A percentile compares a stretch with the other conserved stretches of the same genome.
Evolutionary conservation across 2,113 vertebrate genomes (phyloP).

Genomic region (Lagopus muta): DNA sequence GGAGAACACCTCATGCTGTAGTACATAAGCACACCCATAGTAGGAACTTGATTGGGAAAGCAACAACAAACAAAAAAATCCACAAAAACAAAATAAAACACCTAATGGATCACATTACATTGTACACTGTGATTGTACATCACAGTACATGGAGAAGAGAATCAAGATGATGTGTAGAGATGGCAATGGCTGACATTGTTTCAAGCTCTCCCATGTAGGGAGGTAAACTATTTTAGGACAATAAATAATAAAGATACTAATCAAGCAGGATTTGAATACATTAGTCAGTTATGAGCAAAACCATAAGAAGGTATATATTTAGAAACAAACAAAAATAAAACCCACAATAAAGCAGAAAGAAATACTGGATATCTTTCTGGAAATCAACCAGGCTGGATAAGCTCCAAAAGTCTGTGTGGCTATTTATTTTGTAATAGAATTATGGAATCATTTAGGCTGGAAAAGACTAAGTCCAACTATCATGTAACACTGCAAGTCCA

Average conservation of each 20-base stretch:
- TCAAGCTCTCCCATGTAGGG: background rate
- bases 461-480: background rate
- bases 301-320: background rate
- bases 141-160: background rate
- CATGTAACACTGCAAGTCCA: background rate
- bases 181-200: background rate
- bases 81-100: background rate
- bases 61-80: background rate
- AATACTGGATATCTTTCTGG: background rate
- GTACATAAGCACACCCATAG: accelerated
- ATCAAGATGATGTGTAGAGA: background rate
- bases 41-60: background rate
- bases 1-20: background rate
- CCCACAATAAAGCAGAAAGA: accelerated
- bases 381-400: background rate
- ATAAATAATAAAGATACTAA: background rate
- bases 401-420: background rate
- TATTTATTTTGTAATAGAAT: background rate
- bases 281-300: background rate
- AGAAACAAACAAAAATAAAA: background rate
- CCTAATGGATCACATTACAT: accelerated
- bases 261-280: background rate
- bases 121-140: too few species aligned
- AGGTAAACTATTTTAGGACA: background rate
- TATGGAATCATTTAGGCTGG: background rate